Evolutionary conservation across 2,797 vertebrate genomes (phyloP).

Genomic region (Lemur catta): DNA sequence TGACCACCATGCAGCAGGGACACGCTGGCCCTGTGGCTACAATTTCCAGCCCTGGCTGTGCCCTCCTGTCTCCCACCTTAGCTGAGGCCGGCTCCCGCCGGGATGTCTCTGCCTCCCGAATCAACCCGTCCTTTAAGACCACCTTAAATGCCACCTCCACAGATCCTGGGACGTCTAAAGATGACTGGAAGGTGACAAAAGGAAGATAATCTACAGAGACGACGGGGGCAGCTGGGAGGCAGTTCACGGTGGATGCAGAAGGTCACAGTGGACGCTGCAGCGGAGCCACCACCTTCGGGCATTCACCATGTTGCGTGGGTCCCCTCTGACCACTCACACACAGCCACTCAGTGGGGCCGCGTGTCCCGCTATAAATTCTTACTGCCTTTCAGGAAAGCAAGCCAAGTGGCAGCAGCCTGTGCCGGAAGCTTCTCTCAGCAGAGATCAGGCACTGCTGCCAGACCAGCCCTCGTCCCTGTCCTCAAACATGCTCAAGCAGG

Average conservation of each 20-base stretch:
- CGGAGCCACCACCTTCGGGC: not conserved
- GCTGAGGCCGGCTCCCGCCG: rapidly evolving
- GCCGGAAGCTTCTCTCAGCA: not conserved
- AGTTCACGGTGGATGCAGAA: too few relatives aligned
- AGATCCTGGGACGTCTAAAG: rapidly evolving
- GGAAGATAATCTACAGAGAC: too few relatives aligned
- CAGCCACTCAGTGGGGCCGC: too few relatives aligned
- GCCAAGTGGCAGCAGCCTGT: rapidly evolving
- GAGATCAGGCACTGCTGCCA: not conserved
- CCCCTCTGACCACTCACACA: rapidly evolving
- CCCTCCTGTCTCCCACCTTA: rapidly evolving
- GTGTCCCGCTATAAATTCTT: rapidly evolving
- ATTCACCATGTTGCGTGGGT: rapidly evolving
- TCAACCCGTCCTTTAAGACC: not conserved
- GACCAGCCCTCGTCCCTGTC: rapidly evolving
- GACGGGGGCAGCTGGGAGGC: not conserved
- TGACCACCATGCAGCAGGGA: rapidly evolving
- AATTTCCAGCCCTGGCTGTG: not conserved
- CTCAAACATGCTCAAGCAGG: rapidly evolving
- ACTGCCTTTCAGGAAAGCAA: not conserved
- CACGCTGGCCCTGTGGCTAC: rapidly evolving
- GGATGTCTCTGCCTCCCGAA: not conserved
- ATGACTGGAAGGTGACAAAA: rapidly evolving
- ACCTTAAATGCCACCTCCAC: not conserved
- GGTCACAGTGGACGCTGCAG: too few relatives aligned